Evolutionary conservation across 1,140 invertebrate genomes (phyloP).

Genomic region (Heliconius hermathena): DNA sequence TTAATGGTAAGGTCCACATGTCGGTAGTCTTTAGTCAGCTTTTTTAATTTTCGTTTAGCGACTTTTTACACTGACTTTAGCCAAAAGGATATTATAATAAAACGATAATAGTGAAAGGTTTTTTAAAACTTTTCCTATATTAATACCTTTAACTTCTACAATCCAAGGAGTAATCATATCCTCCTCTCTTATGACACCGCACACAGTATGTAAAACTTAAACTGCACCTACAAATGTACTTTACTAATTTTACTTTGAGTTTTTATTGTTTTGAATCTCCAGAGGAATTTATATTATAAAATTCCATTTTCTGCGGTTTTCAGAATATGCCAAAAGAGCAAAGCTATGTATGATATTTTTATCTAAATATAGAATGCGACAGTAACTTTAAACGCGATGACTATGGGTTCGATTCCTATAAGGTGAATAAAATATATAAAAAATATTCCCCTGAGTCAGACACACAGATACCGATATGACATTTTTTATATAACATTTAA

Average conservation of each 20-base stretch:
- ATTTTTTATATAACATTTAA: too few relatives aligned
- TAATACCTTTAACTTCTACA: neutral
- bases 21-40: too few relatives aligned
- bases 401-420: too few relatives aligned
- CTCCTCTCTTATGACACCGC: neutral
- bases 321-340: neutral
- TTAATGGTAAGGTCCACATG: too few relatives aligned
- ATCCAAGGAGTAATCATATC: neutral
- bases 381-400: too few relatives aligned
- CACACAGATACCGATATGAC: too few relatives aligned
- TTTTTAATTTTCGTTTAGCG: too few relatives aligned
- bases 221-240: conserved; percentile 4
- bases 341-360: neutral
- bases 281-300: neutral
- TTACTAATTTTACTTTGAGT: neutral
- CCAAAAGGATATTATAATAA: too few relatives aligned
- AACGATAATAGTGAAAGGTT: neutral
- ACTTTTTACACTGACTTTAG: too few relatives aligned
- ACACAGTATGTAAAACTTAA: neutral
- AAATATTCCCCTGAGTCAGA: too few relatives aligned
- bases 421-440: too few relatives aligned
- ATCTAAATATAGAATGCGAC: too few relatives aligned
- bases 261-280: neutral
- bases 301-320: neutral
- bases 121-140: neutral